Evolutionary conservation across 64 coral and sea anemone species (phyloP), one percentile per base, ranked within the genome.

Genomic region (Montipora sp.): DNA sequence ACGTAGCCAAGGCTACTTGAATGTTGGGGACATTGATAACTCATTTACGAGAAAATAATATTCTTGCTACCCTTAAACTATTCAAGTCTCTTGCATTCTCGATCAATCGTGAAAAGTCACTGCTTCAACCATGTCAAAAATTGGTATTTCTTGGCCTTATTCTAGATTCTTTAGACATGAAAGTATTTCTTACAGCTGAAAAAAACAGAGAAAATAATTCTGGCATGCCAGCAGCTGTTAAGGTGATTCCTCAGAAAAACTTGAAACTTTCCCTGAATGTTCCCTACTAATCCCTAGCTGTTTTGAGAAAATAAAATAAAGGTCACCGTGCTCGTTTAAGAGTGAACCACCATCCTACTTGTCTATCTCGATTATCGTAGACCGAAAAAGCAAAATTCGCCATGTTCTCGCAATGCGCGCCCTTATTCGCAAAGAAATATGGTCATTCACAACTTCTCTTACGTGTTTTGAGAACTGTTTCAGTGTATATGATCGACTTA

Each of bases 71-170:
- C 57, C 45, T 49, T 57, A 58, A 77, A 55, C 23, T 72, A 58
- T 77, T 93, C n/a, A 47, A 73, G 63, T 75, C 77, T 88, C 51
- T 93, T 18, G 84, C 77, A 53, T 88, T 88, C 70, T 68, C 67
- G 15, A 60, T 93, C 19, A 76, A 89, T 49, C 57, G 69, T 76
- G 23, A 77, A 51, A 93, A 93, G 83, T 93, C 91, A 77, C 46
- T 73, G 58, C 67, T 88, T 21, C 51, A 77, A 75, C 92, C 92
- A 59, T 80, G 77, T 47, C 84, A 93, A 19, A n/a, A 78, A 81
- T 88, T 93, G 66, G 70, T 7, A 51, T 88, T 88, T 93, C 84
- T 93, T 88, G 92, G 92, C 13, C 88, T 93, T 80, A 15, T 51
- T 65, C 12, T 87, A 49, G 74, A 93, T 88, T 93, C 82, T 78